Conservation (phyloP, 2,113 vertebrate genomes). For the Odontophorus gujanensis region DNA sequence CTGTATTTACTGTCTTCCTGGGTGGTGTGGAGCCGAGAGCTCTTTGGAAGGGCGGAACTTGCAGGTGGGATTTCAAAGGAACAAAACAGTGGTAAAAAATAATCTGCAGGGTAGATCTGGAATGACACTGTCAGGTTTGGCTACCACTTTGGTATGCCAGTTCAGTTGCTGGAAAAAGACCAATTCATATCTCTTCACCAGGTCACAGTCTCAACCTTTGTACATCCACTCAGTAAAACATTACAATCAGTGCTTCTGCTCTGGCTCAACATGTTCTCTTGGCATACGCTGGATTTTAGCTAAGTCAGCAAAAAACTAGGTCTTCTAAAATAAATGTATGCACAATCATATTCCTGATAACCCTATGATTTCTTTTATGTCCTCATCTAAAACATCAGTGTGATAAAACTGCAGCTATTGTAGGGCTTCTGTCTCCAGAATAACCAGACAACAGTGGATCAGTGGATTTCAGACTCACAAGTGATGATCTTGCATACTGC, state of each 20-base stretch:
- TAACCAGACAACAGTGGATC: background rate
- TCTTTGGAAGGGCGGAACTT: background rate
- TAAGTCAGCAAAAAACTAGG: background rate
- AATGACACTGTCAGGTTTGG: background rate
- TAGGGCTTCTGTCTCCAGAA: background rate
- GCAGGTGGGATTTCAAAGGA: background rate
- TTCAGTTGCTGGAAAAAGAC: background rate
- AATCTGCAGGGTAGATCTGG: too few relatives aligned
- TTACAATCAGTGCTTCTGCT: background rate
- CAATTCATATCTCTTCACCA: accelerated
- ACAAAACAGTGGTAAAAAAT: background rate
- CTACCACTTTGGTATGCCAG: background rate
- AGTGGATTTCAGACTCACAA: background rate
- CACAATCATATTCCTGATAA: background rate
- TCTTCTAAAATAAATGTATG: background rate
- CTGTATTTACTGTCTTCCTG: background rate
- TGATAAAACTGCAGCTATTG: background rate
- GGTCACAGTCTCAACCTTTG: background rate
- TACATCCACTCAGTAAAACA: background rate
- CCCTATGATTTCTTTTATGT: background rate
- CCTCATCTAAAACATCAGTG: background rate
- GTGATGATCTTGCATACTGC: background rate
- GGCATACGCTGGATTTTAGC: background rate
- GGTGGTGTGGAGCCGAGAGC: background rate
- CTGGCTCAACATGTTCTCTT: background rate